Conservation (phyloP, 2,797 vertebrate genomes). For the Tenualosa ilisha region DNA sequence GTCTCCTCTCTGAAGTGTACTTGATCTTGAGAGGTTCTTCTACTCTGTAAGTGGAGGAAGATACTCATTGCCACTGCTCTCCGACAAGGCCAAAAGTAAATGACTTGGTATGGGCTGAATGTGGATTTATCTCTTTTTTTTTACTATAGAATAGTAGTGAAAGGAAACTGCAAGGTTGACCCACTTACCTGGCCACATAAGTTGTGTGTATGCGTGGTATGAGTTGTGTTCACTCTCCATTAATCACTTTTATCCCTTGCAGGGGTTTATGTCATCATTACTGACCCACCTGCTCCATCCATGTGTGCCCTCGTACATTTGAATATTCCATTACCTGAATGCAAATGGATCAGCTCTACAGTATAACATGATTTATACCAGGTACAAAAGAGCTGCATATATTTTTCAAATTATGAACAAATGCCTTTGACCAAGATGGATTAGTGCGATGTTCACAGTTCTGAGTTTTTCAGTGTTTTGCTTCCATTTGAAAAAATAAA, state of each 20-base stretch:
- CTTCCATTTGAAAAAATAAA: neutral
- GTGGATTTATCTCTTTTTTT: neutral
- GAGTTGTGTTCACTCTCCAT: conserved; percentile 63
- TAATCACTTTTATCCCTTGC: conserved; percentile 67
- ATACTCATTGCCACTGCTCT: neutral
- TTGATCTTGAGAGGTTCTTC: neutral
- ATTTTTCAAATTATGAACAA: conserved; percentile 56
- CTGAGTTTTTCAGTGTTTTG: neutral
- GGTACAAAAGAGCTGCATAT: conserved; percentile 54
- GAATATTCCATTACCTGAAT: conserved; percentile 69
- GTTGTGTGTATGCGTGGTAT: conserved; percentile 55
- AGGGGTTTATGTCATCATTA: conserved; percentile 68
- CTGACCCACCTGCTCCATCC: conserved; percentile 65
- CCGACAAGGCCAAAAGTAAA: neutral
- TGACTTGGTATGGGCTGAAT: neutral
- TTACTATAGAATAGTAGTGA: neutral
- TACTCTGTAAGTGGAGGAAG: neutral
- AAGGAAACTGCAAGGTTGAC: conserved; percentile 58
- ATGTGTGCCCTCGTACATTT: conserved; percentile 57
- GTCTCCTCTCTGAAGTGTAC: neutral
- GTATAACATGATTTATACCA: conserved; percentile 63
- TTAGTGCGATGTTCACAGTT: neutral
- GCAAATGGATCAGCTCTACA: conserved; percentile 68
- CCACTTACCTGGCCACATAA: conserved; percentile 70
- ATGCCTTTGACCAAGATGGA: conserved; percentile 33